phyloP scores from a whole-genome alignment of 2,113 vertebrate genomes.

The Dipodomys stephensi region DNA sequence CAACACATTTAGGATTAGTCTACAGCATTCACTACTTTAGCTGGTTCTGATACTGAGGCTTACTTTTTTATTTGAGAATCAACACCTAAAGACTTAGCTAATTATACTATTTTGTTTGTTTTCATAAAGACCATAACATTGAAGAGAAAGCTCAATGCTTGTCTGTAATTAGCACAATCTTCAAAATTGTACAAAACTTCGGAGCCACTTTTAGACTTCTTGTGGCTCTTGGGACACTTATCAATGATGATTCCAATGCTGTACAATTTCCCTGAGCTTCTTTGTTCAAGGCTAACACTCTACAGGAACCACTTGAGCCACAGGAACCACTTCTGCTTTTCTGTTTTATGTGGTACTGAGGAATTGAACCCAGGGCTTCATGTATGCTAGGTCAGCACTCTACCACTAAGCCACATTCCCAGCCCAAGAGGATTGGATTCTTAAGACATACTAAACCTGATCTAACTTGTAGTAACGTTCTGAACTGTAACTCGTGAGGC shows the following conservation, averaged over 20 bases:
- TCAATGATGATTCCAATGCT: constrained; percentile 93
- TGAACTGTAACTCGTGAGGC: neutral
- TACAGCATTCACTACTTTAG: constrained; percentile 97
- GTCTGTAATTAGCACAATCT: constrained; percentile 94
- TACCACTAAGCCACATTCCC: too few species aligned
- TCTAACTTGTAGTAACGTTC: neutral
- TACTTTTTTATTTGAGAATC: constrained; percentile 96
- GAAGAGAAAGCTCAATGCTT: constrained; percentile 98
- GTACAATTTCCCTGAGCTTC: constrained; percentile 86
- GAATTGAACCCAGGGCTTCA: too few species aligned
- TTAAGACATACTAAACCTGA: neutral
- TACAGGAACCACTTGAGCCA: too few species aligned
- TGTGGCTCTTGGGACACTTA: constrained; percentile 96
- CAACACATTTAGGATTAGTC: constrained; percentile 94
- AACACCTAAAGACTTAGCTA: constrained; percentile 96
- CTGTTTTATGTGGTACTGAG: too few species aligned
- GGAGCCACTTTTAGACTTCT: constrained; percentile 97
- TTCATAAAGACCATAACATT: constrained; percentile 92
- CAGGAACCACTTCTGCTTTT: too few species aligned
- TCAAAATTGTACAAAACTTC: constrained; percentile 96
- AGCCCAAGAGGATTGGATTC: neutral
- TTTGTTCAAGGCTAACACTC: too few species aligned
- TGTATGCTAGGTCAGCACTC: too few species aligned
- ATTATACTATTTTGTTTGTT: constrained; percentile 95
- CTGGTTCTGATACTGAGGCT: constrained; percentile 93